phyloP scores from a whole-genome alignment of 30 jellyfish, hydroid and myxozoan genomes.

The Aurelia coerulea region DNA sequence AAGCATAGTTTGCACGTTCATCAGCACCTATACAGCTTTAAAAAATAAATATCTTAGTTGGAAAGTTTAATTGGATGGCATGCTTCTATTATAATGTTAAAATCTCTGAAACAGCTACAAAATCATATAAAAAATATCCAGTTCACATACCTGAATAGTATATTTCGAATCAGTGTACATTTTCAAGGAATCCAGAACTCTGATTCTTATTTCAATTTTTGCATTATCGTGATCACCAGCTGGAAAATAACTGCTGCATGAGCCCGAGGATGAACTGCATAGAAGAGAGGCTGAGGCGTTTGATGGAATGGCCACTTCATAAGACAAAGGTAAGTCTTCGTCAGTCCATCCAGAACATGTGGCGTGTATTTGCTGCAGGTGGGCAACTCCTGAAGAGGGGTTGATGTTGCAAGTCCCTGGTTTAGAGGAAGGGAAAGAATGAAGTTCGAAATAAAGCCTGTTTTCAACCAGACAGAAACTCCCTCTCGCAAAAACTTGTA shows the following conservation, averaged over 20 bases:
- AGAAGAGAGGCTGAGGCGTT: not conserved
- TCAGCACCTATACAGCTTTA: too few species aligned
- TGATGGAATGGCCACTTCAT: constrained; percentile 26
- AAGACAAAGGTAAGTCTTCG: constrained; percentile 36
- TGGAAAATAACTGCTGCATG: constrained; percentile 26
- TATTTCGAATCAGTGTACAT: constrained; percentile 28
- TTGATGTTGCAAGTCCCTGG: constrained; percentile 6
- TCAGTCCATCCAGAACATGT: constrained; percentile 50
- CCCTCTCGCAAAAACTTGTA: too few species aligned
- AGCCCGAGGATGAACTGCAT: constrained; percentile 1
- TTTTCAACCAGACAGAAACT: too few species aligned
- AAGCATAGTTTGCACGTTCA: too few species aligned
- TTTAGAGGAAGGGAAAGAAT: too few species aligned
- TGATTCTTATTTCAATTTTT: not conserved
- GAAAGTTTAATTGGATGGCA: too few species aligned
- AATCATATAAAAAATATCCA: not conserved
- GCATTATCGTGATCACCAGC: constrained; percentile 26
- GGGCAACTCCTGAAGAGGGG: constrained; percentile 31
- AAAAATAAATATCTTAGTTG: too few species aligned
- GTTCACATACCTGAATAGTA: not conserved
- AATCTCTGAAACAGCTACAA: not conserved
- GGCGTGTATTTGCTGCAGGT: not conserved
- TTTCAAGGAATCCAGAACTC: constrained; percentile 30
- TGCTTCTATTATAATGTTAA: too few species aligned
- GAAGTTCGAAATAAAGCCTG: too few species aligned